A percentile compares a stretch with the other conserved stretches of the same genome.
Conservation (phyloP, 1,140 invertebrate genomes). For the roundworm (Caenorhabditis elegans) region WBcel235 BX284602.5:13961501-13962000, state of each 20-base stretch:
- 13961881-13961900: conserved; percentile 16
- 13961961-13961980: not conserved
- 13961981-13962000: not conserved
- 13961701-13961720: not conserved
- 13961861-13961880: conserved; percentile 1
- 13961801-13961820: not conserved
- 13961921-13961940: not conserved
- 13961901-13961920: not conserved
- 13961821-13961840: not conserved
- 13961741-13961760: not conserved
- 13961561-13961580: not conserved
- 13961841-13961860: not conserved
- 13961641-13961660: not conserved
- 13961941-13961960: conserved; percentile 14
- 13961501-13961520: conserved; percentile 12
- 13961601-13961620: not conserved
- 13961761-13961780: not conserved
- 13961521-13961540: not conserved
- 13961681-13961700: not conserved
- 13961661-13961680: not conserved
- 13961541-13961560: not conserved
- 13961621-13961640: not conserved
- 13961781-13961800: not conserved
- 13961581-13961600: conserved; percentile 5
- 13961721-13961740: not conserved